Evolutionary conservation across 2,888 invertebrate genomes (phyloP), one percentile per base, ranked within the genome.

Genomic region (Agapetus fuscipes): DNA sequence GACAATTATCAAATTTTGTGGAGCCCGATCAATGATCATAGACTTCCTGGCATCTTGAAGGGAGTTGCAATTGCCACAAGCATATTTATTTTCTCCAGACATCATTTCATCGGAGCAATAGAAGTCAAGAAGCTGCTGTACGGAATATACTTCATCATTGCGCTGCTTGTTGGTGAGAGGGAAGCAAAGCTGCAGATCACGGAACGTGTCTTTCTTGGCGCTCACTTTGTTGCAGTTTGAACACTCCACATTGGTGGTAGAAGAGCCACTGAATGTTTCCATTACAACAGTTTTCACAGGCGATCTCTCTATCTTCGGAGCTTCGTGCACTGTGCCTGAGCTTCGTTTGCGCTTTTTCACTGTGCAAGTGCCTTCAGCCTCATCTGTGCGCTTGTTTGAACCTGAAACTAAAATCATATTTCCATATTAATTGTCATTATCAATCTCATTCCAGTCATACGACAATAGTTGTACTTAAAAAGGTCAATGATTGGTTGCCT

Each of bases 71-170:
- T 74, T 75, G 44, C 79, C 79, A 64, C 90, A 91, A 48, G 76
- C 74, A 58, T 90, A 91, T 60, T 79, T 75, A 56, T 91, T 90
- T 36, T 87, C 87, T 0, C 83, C 89, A 2, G 77, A 74, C 20
- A 91, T 60, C 37, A 74, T 76, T 56, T 91, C 90, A 2, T 83
- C 78, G 13, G 80, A 76, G 49, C 86, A 74, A 56, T 83, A 89
- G 54, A 76, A 84, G 49, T 84, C 80, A 11, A 90, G 66, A 1
- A 90, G 69, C 48, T 77, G 77, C 56, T 87, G 84, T n/a, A 90
- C 80, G 20, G 74, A 76, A 50, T 79, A 75, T 45, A 72, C 53
- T 56, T 1, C 35, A 9, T 20, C 20, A 20, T 9, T 20, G 12
- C 30, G 58, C 14, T 31, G 15, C 6, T 31, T 25, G 9, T 27